Base-by-base conservation (phyloP, 2,888 invertebrate genomes). In the Oegoconia quadripuncta region DNA sequence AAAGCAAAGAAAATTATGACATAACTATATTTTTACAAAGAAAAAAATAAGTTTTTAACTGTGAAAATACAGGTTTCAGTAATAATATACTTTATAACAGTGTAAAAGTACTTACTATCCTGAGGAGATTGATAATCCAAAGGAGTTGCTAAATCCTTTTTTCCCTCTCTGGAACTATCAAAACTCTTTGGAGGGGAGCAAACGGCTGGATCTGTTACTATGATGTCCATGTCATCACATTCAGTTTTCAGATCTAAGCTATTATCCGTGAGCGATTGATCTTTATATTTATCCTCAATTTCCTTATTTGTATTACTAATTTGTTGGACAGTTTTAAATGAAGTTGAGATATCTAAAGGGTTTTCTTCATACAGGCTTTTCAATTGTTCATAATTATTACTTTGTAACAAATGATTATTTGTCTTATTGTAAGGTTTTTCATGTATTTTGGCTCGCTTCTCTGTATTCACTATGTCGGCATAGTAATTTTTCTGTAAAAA, bases 151-250 rank as follows among this genome's bases (percentile, higher is more conserved):
- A 64, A 45, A 42, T 74, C 74, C 50, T 75, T 83, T 28, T 75
- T 80, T 14, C 62, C 68, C 42, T 84, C 83, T 52, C 74, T 73
- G 17, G 64, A 53, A 12, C 58, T 56, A 28, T 83, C 84, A 64
- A 66, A 81, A 43, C 54, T 72, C 52, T 82, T 83, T 15, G 74
- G 73, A 32, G 78, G 74, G 16, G 71, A 79, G 41, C 80, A 86
- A 15, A 80, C 71, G 11, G 83, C 82, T 25, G 83, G 82, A 41
- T 87, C 87, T 4, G 81, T 77, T 22, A 86, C 76, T 48, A 82
- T 74, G 33, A 86, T 84, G 45, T 86, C 87, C 61, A 74, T 72
- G 34, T 86, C 86, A 64, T 87, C 86, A 65, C 79, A 82, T 73
- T 87, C 87, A 2, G 82, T 78, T 66, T 87, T 87, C 28, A 84